Percentiles rank a stretch among this genome's conserved stretches.
phyloP scores from a whole-genome alignment of 1,140 invertebrate species.

The Maconellicoccus hirsutus region DNA sequence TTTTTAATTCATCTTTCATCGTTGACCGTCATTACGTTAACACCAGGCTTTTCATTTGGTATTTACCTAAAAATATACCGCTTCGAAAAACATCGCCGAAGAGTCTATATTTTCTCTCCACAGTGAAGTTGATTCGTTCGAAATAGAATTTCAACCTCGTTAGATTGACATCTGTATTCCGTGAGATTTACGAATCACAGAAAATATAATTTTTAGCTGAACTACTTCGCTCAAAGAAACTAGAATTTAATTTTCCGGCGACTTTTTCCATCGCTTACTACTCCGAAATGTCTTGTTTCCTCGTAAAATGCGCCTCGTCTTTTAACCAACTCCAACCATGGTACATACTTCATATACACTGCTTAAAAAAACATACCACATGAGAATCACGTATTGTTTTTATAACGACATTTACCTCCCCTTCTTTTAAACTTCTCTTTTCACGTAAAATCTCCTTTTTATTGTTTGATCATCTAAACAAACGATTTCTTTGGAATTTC shows the following conservation, averaged over 20 bases:
- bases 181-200: not conserved
- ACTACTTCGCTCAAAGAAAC: not conserved
- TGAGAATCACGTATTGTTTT: not conserved
- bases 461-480: not conserved
- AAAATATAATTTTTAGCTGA: not conserved
- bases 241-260: not conserved
- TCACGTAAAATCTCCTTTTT: too few species aligned
- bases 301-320: not conserved
- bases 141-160: too few species aligned
- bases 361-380: not conserved
- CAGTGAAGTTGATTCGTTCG: too few species aligned
- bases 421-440: too few species aligned
- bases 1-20: too few species aligned
- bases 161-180: too few species aligned
- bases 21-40: too few species aligned
- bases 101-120: too few species aligned
- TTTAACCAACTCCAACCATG: not conserved
- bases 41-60: too few species aligned
- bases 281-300: not conserved
- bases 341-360: too few species aligned
- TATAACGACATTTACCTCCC: not conserved
- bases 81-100: too few species aligned
- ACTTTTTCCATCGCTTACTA: not conserved
- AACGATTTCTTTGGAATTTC: not conserved
- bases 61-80: too few species aligned